Conservation (phyloP, 1,140 invertebrate species). For the Micrasema longulum region DNA sequence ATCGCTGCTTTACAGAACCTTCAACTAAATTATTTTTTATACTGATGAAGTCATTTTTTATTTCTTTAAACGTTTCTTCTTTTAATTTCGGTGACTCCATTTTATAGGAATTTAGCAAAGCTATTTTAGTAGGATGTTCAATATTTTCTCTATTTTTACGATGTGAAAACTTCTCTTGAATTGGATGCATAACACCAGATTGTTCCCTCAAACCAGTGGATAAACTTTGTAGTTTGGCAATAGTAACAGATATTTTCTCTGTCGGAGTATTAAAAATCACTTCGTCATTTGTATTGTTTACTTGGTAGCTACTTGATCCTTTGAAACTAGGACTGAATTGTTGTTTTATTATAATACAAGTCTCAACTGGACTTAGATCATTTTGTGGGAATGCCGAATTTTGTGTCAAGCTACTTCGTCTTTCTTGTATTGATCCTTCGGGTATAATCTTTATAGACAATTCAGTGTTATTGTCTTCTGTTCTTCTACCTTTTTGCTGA, state of each 20-base stretch:
- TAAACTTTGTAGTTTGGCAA: slow-evolving; percentile 51
- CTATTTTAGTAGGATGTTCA: slow-evolving; percentile 38
- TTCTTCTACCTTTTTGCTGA: slow-evolving; percentile 36
- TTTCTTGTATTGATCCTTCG: slow-evolving; percentile 7
- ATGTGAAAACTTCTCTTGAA: not conserved
- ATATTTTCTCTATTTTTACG: not conserved
- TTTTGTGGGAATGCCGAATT: not conserved
- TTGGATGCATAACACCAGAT: slow-evolving; percentile 34
- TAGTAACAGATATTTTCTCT: slow-evolving; percentile 40
- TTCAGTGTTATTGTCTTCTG: slow-evolving; percentile 34
- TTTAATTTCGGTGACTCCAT: slow-evolving; percentile 1
- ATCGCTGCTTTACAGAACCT: slow-evolving; percentile 44
- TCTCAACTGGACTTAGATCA: slow-evolving; percentile 40
- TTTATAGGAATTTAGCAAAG: slow-evolving; percentile 23
- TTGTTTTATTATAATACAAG: slow-evolving; percentile 50
- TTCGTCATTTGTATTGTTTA: slow-evolving; percentile 28
- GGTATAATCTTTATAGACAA: slow-evolving; percentile 48
- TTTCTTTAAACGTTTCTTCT: slow-evolving; percentile 25
- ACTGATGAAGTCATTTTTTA: slow-evolving; percentile 33
- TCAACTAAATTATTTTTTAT: slow-evolving; percentile 40
- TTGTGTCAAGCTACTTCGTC: slow-evolving; percentile 3
- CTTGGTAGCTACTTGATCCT: slow-evolving; percentile 4
- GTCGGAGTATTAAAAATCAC: slow-evolving; percentile 23
- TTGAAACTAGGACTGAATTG: slow-evolving; percentile 38
- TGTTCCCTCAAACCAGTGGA: slow-evolving; percentile 49